phyloP scores from a whole-genome alignment of 1,140 invertebrate species.

The Atta texana region DNA sequence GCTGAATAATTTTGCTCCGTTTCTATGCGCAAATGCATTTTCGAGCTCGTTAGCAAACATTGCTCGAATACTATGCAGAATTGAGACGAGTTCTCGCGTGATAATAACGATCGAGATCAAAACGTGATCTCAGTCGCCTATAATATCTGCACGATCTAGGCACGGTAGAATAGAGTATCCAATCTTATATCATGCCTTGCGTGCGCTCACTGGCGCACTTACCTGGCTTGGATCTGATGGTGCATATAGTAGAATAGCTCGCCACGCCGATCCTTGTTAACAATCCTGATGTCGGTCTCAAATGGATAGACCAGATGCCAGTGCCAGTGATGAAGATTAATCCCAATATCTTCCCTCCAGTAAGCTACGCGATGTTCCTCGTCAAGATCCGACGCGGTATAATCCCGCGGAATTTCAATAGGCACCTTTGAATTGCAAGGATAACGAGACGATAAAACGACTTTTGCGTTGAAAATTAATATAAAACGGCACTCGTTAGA shows the following conservation, averaged over 20 bases:
- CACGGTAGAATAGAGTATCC: background rate
- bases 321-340: slow-evolving; percentile 93
- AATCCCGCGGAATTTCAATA: slow-evolving; percentile 90
- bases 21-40: slow-evolving; percentile 15
- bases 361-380: slow-evolving; percentile 90
- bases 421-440: slow-evolving; percentile 84
- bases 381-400: slow-evolving; percentile 91
- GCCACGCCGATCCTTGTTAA: slow-evolving; percentile 88
- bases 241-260: slow-evolving; percentile 89
- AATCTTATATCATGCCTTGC: slow-evolving; percentile 49
- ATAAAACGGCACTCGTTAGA: background rate
- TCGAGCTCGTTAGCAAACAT: slow-evolving; percentile 28
- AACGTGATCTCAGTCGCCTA: slow-evolving; percentile 25
- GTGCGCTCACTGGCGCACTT: slow-evolving; percentile 6
- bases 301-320: slow-evolving; percentile 94
- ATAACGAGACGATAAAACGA: background rate
- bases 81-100: slow-evolving; percentile 14
- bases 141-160: slow-evolving; percentile 4
- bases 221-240: slow-evolving; percentile 88
- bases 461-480: background rate
- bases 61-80: slow-evolving; percentile 18
- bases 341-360: slow-evolving; percentile 88
- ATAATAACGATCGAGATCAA: slow-evolving; percentile 48
- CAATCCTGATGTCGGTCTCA: slow-evolving; percentile 86
- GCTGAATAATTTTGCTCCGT: slow-evolving; percentile 2